phyloP scores from a whole-genome alignment of 2,888 invertebrate species.

The Holacanthella duospinosa region DNA sequence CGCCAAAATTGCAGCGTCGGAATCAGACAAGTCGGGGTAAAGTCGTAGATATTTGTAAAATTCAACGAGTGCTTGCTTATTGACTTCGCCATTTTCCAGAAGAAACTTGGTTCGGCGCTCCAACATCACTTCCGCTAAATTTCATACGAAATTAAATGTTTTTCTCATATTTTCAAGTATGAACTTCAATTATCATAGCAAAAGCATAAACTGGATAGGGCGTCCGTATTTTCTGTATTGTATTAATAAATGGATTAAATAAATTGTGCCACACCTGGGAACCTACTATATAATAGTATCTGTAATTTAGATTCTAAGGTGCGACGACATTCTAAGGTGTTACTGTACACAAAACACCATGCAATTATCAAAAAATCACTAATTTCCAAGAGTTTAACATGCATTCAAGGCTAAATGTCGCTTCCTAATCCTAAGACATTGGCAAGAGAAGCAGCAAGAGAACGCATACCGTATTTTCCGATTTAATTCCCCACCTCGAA shows the following conservation, averaged over 20 bases:
- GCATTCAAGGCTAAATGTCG: no score
- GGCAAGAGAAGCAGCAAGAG: no score
- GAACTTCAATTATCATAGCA: no score
- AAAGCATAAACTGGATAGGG: neutral
- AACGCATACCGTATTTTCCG: no score
- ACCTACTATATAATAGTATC: neutral
- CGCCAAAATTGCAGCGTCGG: conserved; percentile 48
- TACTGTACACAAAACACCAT: no score
- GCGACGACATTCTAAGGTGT: neutral
- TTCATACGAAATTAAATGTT: neutral
- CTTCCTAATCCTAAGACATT: no score
- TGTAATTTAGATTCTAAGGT: conserved; percentile 3
- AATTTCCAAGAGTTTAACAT: no score
- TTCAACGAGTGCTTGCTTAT: conserved; percentile 43
- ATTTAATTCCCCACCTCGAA: no score
- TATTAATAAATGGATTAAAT: neutral
- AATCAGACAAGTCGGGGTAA: conserved; percentile 46
- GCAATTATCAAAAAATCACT: no score
- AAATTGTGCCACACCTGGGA: neutral
- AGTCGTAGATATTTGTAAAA: conserved; percentile 46
- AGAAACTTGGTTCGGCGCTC: conserved; percentile 39
- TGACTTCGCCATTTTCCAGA: conserved; percentile 42
- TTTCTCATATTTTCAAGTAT: neutral
- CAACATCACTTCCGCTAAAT: conserved; percentile 41
- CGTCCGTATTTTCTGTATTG: neutral